Evolutionary conservation across 2,888 invertebrate species (phyloP).

Genomic region (Linnaemya tessellans): DNA sequence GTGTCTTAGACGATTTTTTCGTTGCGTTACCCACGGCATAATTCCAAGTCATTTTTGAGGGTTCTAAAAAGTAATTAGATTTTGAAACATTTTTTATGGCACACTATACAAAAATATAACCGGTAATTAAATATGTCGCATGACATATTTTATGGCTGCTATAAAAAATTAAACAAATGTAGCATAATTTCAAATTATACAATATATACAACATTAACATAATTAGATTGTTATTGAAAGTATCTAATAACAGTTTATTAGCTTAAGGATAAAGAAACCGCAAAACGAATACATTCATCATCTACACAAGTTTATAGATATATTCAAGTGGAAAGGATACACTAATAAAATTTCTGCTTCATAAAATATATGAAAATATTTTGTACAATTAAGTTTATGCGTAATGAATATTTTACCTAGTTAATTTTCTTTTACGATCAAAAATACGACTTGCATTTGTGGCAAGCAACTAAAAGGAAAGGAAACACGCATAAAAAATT

Average conservation of each 20-base stretch:
- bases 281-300: neutral
- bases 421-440: conserved; percentile 32
- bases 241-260: conserved; percentile 12
- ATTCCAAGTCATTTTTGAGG: too few relatives aligned
- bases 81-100: too few relatives aligned
- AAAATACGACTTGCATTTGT: conserved; percentile 49
- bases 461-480: neutral
- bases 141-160: conserved; percentile 18
- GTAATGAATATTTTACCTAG: conserved; percentile 29
- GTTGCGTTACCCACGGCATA: too few relatives aligned
- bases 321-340: neutral
- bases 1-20: too few relatives aligned
- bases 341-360: conserved; percentile 7
- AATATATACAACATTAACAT: neutral
- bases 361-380: conserved; percentile 37
- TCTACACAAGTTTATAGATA: neutral
- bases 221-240: conserved; percentile 1
- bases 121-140: neutral
- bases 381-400: neutral
- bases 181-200: conserved; percentile 2
- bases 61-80: too few relatives aligned
- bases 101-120: neutral
- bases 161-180: conserved; percentile 32
- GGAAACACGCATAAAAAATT: conserved; percentile 11
- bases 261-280: neutral